These are phyloP conservation scores for Graptemys geographica DNA, from an alignment of 2,797 vertebrate species.

Conservation along the genomic window DNA sequence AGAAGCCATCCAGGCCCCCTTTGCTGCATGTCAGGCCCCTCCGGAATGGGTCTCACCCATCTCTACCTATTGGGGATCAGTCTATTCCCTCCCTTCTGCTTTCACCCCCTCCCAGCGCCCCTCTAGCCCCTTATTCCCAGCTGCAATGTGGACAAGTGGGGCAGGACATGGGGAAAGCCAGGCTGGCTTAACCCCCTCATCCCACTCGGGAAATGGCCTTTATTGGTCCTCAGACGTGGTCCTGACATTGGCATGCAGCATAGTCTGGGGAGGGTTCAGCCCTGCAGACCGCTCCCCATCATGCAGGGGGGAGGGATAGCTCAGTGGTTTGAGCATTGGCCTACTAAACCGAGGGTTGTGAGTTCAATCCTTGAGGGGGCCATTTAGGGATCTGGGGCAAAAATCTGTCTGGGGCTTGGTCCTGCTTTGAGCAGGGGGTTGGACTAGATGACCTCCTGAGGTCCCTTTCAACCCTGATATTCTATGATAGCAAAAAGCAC, in stretches of 20 bases:
- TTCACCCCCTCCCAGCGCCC: neutral
- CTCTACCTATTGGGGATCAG: neutral
- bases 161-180: neutral
- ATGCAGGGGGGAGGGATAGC: too few relatives aligned
- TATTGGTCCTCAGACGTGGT: neutral
- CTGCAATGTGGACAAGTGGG: neutral
- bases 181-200: neutral
- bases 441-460: too few relatives aligned
- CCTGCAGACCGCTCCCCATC: neutral
- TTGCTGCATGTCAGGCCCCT: neutral
- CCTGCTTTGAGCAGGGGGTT: too few relatives aligned
- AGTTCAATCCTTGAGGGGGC: too few relatives aligned
- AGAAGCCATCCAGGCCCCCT: neutral
- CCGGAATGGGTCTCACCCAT: neutral
- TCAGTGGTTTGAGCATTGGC: too few relatives aligned
- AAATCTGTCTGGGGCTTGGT: too few relatives aligned
- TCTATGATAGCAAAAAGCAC: neutral
- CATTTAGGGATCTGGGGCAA: too few relatives aligned
- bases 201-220: neutral
- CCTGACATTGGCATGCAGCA: neutral
- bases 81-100: neutral
- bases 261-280: neutral
- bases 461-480: too few relatives aligned
- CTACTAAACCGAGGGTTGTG: too few relatives aligned
- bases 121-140: neutral